Percentiles rank a stretch among this genome's conserved stretches.
These are phyloP conservation scores for Romanomermis culicivorax DNA, from an alignment of 2,888 invertebrate species.

Conservation along the genomic window DNA sequence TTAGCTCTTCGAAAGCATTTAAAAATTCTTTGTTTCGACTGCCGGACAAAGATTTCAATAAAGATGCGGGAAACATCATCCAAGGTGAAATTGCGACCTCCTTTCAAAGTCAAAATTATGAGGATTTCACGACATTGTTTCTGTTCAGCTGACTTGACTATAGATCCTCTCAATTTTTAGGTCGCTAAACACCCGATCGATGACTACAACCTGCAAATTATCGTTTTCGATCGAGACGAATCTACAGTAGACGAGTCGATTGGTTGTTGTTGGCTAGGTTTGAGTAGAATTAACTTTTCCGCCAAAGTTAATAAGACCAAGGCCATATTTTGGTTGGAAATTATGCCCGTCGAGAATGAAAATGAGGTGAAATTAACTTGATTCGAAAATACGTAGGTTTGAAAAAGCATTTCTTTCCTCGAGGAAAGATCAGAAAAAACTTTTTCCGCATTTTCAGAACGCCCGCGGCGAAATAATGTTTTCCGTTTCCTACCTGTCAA, in stretches of 20 bases:
- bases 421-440: no score
- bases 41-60: no score
- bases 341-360: slow-evolving; percentile 16
- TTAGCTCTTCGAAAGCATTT: no score
- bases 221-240: slow-evolving; percentile 25
- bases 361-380: neutral
- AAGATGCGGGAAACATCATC: no score
- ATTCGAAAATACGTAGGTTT: no score
- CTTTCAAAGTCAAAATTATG: no score
- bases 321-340: slow-evolving; percentile 28
- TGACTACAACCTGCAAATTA: slow-evolving; percentile 21
- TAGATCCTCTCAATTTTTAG: no score
- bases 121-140: no score
- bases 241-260: slow-evolving; percentile 26
- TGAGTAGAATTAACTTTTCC: slow-evolving; percentile 17
- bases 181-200: slow-evolving; percentile 16
- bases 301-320: slow-evolving; percentile 18
- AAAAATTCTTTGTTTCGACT: no score
- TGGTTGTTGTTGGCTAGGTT: slow-evolving; percentile 24
- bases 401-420: no score
- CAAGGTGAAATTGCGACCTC: no score
- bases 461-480: slow-evolving; percentile 39
- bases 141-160: no score
- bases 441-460: slow-evolving; percentile 28
- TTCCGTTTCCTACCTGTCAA: slow-evolving; percentile 37